Conservation (phyloP, 2,113 vertebrate species). For the Anarhynchus alexandrinus region DNA sequence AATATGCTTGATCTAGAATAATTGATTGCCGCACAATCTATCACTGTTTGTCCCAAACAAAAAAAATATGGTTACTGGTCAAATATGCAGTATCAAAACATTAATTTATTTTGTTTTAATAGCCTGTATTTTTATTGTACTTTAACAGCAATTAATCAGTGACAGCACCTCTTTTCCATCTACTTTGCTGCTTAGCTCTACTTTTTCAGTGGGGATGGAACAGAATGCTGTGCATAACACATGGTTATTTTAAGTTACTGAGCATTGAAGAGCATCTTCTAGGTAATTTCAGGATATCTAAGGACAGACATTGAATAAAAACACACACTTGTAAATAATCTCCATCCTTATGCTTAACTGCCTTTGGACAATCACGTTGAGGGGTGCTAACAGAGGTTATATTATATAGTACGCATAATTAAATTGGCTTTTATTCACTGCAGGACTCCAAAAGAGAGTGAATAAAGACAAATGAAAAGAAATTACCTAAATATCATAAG, state of each 20-base stretch:
- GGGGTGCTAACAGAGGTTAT: not conserved
- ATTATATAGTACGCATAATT: not conserved
- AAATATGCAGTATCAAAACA: conserved; percentile 63
- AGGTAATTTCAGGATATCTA: conserved; percentile 13
- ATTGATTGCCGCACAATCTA: conserved; percentile 67
- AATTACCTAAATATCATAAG: not conserved
- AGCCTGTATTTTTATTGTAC: conserved; percentile 63
- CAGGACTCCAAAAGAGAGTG: not conserved
- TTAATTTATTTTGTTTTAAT: conserved; percentile 69
- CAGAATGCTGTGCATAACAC: conserved; percentile 22
- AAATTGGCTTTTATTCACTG: not conserved
- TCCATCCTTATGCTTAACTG: not conserved
- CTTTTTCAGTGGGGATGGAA: conserved; percentile 21
- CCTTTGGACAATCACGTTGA: not conserved
- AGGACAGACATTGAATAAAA: not conserved
- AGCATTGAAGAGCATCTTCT: not conserved
- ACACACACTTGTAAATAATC: not conserved
- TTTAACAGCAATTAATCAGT: conserved; percentile 69
- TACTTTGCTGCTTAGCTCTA: conserved; percentile 39
- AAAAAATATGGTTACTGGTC: conserved; percentile 55
- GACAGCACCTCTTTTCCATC: conserved; percentile 57
- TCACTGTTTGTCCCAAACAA: conserved; percentile 60
- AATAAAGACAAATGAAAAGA: not conserved
- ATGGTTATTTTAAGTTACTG: conserved; percentile 32
- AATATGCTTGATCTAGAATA: conserved; percentile 71